These are phyloP conservation scores for Capitulum mitella DNA, from an alignment of 2,888 invertebrate species.

Conservation along the genomic window DNA sequence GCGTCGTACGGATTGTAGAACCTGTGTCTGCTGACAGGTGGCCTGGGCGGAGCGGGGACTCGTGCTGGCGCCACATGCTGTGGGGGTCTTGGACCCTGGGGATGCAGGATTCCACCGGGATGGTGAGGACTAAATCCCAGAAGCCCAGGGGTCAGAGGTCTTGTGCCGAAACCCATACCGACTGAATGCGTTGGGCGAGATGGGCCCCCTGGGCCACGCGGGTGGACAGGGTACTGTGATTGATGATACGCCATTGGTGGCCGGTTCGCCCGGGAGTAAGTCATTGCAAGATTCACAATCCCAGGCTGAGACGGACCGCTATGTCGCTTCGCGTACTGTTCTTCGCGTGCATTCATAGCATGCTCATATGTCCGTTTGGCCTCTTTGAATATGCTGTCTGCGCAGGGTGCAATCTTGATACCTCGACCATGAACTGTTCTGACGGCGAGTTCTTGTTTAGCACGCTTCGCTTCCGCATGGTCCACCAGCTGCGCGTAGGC, in stretches of 20 bases:
- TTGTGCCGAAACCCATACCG: background rate
- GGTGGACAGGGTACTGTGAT: background rate
- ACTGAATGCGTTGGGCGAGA: background rate
- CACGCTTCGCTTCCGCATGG: conserved; percentile 6
- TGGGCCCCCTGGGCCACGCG: background rate
- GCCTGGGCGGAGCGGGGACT: background rate
- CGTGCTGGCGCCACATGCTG: background rate
- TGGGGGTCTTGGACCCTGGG: background rate
- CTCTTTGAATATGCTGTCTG: background rate
- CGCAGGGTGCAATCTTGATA: background rate
- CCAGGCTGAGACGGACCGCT: background rate
- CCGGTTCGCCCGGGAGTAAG: background rate
- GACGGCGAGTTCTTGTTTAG: background rate
- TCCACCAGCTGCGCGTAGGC: background rate
- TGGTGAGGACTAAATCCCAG: background rate
- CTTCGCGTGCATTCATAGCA: background rate
- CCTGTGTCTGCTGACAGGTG: background rate
- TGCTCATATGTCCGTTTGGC: conserved; percentile 2
- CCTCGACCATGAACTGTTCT: background rate
- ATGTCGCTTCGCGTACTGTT: background rate
- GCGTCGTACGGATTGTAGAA: background rate
- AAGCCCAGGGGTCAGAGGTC: background rate
- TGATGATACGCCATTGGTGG: background rate
- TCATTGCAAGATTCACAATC: too few species aligned
- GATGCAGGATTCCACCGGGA: background rate